phyloP scores from a whole-genome alignment of 1,140 invertebrate species.

The Bombus cullumanus region DNA sequence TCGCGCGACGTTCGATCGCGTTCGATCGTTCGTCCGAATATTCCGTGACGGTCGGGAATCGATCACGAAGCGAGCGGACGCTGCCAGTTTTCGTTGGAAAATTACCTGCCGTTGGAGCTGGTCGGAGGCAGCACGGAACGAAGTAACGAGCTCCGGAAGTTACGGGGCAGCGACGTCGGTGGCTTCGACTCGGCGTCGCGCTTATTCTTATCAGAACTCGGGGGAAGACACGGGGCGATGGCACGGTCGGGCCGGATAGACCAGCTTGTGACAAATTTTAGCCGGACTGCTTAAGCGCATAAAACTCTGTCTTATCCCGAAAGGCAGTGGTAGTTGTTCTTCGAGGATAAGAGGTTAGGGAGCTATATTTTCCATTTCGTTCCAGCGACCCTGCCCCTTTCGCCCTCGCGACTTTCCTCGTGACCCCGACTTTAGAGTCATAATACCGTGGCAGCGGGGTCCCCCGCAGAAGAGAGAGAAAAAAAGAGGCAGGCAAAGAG shows the following conservation, averaged over 20 bases:
- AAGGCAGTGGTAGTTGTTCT: constrained; percentile 37
- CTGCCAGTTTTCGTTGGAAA: not conserved
- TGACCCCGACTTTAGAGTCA: constrained; percentile 54
- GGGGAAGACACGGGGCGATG: constrained; percentile 44
- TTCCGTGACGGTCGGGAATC: not conserved
- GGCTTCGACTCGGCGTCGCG: not conserved
- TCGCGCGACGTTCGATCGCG: no score
- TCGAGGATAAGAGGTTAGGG: constrained; percentile 45
- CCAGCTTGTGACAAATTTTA: constrained; percentile 76
- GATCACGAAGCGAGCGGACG: not conserved
- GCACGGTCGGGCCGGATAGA: constrained; percentile 50
- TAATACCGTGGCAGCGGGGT: constrained; percentile 48
- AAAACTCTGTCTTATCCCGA: constrained; percentile 74
- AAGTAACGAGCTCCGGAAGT: constrained; percentile 43
- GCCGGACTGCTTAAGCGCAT: constrained; percentile 70
- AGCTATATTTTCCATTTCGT: constrained; percentile 69
- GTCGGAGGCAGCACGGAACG: not conserved
- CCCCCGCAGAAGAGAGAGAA: not conserved
- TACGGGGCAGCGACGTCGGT: not conserved
- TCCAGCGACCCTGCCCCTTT: constrained; percentile 25
- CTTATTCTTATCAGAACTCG: constrained; percentile 65
- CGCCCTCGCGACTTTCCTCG: constrained; percentile 34
- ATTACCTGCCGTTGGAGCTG: not conserved
- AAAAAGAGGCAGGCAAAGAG: not conserved
- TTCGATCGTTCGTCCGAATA: not conserved